phyloP scores from a whole-genome alignment of 1,140 invertebrate genomes.

The Pseudobourletiella spinata region DNA sequence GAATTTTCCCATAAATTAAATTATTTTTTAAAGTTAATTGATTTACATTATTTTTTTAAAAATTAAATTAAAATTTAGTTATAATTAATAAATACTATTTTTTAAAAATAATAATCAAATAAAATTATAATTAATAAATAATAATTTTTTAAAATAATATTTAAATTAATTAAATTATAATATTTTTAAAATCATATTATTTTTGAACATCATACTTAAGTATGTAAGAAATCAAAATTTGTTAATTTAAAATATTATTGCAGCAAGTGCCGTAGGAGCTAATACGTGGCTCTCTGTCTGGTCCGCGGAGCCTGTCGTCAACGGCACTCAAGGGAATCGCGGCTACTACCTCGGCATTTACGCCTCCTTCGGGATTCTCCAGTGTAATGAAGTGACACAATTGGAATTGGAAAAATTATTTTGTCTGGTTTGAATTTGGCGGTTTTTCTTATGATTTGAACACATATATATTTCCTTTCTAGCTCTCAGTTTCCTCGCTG shows the following conservation, averaged over 20 bases:
- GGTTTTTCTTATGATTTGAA: neutral
- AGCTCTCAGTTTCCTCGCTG: conserved; percentile 17
- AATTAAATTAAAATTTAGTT: too few relatives aligned
- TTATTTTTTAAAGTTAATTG: too few relatives aligned
- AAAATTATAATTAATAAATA: too few relatives aligned
- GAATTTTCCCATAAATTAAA: too few relatives aligned
- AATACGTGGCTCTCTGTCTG: conserved; percentile 87
- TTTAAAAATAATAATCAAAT: too few relatives aligned
- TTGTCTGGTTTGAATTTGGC: neutral
- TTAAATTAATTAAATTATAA: neutral
- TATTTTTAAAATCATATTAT: conserved; percentile 1
- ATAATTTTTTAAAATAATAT: conserved; percentile 36
- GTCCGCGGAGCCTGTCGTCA: conserved; percentile 57
- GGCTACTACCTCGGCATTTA: conserved; percentile 82
- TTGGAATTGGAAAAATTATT: neutral
- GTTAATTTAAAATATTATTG: too few relatives aligned
- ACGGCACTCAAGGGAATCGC: conserved; percentile 51
- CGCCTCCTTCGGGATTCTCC: conserved; percentile 70
- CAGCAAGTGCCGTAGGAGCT: conserved; percentile 74
- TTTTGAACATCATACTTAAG: conserved; percentile 42
- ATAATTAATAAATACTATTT: too few relatives aligned
- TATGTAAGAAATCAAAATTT: too few relatives aligned
- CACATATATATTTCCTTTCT: conserved; percentile 4
- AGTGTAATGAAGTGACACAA: conserved; percentile 61
- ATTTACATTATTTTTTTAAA: too few relatives aligned